Evolutionary conservation across 2,888 invertebrate species (phyloP), one percentile per base, ranked within the genome.

Genomic region (Keiferia lycopersicella): DNA sequence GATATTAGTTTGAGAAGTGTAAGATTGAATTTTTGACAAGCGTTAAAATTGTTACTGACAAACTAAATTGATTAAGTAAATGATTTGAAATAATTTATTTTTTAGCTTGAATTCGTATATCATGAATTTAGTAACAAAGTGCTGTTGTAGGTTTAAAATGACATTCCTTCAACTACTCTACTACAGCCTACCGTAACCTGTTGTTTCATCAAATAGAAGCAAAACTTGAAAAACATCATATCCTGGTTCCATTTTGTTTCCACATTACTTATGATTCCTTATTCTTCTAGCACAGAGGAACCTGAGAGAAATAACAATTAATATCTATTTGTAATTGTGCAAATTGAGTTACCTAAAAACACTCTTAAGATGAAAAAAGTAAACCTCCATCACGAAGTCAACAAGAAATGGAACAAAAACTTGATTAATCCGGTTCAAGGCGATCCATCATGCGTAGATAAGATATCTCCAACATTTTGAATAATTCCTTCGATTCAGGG

Each of bases 401-500:
- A 58, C n/a, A 34, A 6, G 16, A 38, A 39, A 22, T n/a, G 34
- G 65, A 65, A 78, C 82, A 77, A 83, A 82, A 84, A 83, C 80
- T 80, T 82, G 85, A 86, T 84, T 84, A 83, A 85, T 85, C 82
- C 83, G 74, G 77, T 81, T 79, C 81, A 80, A 75, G 71, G 71
- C 84, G 77, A 86, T 87, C 82, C 82, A 84, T 87, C 87, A 86
- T 79, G 77, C 73, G 67, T 70, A 79, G 87, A 87, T 87, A 86
- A 85, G 80, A 71, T 65, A 62, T 60, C 51, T 30, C 30, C 26
- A 20, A 62, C 56, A 61, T 61, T 64, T 65, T 66, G 67, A 63
- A 67, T 66, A 68, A 66, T 66, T 64, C 59, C 66, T 56, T 63
- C 65, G 63, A 65, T 58, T 65, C n/a, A n/a, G n/a, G n/a, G n/a